Percentiles rank a stretch among this genome's conserved stretches.
phyloP scores from a whole-genome alignment of 2,113 vertebrate species.

The Panurus biarmicus region DNA sequence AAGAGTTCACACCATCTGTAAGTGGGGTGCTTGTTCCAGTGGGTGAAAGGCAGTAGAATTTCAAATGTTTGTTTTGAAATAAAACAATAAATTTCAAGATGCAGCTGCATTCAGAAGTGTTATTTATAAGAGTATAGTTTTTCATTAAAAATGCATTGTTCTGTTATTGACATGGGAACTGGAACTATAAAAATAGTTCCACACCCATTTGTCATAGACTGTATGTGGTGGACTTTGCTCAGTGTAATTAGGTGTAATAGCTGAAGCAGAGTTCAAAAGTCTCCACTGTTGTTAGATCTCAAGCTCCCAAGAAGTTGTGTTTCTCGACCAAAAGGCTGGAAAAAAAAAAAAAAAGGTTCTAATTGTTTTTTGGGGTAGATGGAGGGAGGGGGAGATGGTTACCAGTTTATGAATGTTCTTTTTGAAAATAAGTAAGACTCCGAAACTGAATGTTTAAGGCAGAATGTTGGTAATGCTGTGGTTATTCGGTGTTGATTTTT shows the following conservation, averaged over 20 bases:
- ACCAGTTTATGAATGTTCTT: neutral
- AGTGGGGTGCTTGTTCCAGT: neutral
- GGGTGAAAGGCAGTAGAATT: neutral
- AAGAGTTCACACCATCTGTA: neutral
- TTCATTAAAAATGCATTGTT: neutral
- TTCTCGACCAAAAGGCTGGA: neutral
- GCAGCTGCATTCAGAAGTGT: neutral
- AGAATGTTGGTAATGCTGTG: neutral
- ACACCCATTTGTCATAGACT: neutral
- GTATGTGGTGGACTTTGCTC: constrained; percentile 49
- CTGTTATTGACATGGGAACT: neutral
- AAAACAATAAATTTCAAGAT: constrained; percentile 9
- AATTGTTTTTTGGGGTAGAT: neutral
- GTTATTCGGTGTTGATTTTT: neutral
- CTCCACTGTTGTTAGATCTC: neutral
- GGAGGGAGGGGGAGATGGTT: neutral
- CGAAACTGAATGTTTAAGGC: neutral
- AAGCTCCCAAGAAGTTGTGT: neutral
- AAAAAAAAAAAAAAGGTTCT: neutral
- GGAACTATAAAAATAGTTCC: neutral
- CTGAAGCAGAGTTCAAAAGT: constrained; percentile 31
- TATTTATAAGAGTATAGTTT: neutral
- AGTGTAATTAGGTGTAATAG: neutral
- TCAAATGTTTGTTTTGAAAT: neutral
- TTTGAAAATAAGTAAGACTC: neutral